Conservation (phyloP, 1,140 invertebrate species). For the Drosophila tristis region DNA sequence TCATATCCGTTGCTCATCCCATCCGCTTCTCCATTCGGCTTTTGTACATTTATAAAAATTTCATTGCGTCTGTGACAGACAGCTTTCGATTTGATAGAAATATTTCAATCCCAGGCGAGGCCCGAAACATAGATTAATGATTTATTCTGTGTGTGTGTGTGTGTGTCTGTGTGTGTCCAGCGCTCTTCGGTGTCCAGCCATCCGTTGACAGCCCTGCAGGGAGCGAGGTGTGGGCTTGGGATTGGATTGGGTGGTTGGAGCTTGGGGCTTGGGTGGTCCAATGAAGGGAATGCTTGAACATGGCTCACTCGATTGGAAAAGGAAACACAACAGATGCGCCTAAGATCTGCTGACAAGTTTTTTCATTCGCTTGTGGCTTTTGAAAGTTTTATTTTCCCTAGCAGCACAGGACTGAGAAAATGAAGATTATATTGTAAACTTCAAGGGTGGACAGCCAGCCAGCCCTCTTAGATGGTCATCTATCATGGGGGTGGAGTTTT, state of each 20-base stretch:
- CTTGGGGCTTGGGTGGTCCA: constrained; percentile 23
- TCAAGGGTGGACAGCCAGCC: constrained; percentile 1
- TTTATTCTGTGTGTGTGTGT: constrained; percentile 10
- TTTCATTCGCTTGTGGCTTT: constrained; percentile 13
- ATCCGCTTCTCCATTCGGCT: constrained; percentile 43
- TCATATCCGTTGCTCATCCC: constrained; percentile 21
- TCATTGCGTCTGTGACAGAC: constrained; percentile 79
- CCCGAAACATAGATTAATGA: constrained; percentile 75
- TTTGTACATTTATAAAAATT: constrained; percentile 78
- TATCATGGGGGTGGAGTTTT: not conserved
- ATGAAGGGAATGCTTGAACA: constrained; percentile 35
- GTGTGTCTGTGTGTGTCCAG: constrained; percentile 9
- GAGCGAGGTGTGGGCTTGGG: not conserved
- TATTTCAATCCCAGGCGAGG: constrained; percentile 71
- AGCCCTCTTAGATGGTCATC: constrained; percentile 3
- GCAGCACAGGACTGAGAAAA: not conserved
- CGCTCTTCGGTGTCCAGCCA: constrained; percentile 36
- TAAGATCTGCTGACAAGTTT: constrained; percentile 65
- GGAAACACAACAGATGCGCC: constrained; percentile 16
- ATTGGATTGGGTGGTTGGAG: not conserved
- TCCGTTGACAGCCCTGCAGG: constrained; percentile 58
- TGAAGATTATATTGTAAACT: constrained; percentile 4
- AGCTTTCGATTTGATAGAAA: constrained; percentile 82
- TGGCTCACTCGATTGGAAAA: constrained; percentile 27
- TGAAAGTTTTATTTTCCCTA: constrained; percentile 3